Evolutionary conservation across 2,113 vertebrate genomes (phyloP), one percentile per base, ranked within the genome.

Genomic region (Melanerpes aurifrons): DNA sequence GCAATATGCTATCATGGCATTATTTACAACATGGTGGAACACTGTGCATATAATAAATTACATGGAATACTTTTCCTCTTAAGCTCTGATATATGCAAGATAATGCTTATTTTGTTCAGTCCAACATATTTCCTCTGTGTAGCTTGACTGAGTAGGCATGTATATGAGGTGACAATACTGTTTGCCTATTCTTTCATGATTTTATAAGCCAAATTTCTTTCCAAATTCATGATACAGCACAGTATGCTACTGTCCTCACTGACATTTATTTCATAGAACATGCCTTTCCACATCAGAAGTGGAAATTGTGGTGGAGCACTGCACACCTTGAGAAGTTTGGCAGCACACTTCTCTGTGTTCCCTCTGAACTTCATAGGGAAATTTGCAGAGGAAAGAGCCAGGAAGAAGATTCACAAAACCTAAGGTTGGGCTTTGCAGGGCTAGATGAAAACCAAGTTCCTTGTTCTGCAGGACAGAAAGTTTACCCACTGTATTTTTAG

Each of bases 11-110:
- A 91, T 72, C 58, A 87, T 94, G 92, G 89, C 6, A 2, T 94
- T 95, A 96, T 95, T 95, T 96, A 97, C 96, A 96, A 80, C 58
- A 74, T 13, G 18, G 54, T 76, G 91, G 37, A 87, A 93, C 10
- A 2, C 56, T 88, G 91, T 90, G 71, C 70, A 86, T 90, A 84
- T 85, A 81, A 92, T 85, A 92, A 93, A 80, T 93, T 87, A 90
- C 92, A 93, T 88, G 62, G 95, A 91, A 92, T 90, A 84, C 83
- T 94, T 94, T 96, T 96, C 94, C 79, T 91, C 70, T 56, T 89
- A 89, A 94, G 89, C 79, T 87, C 90, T 83, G n/a, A 64, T 69
- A 84, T 62, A 92, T 17, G 50, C 80, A 85, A 85, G 79, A 64
- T 95, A 61, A 53, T 50, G 47, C 70, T 73, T 85, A 61, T 57